A percentile compares a stretch with the other conserved stretches of the same genome.
Conservation (phyloP, 2,113 vertebrate species). For the Erythrocebus patas region DNA sequence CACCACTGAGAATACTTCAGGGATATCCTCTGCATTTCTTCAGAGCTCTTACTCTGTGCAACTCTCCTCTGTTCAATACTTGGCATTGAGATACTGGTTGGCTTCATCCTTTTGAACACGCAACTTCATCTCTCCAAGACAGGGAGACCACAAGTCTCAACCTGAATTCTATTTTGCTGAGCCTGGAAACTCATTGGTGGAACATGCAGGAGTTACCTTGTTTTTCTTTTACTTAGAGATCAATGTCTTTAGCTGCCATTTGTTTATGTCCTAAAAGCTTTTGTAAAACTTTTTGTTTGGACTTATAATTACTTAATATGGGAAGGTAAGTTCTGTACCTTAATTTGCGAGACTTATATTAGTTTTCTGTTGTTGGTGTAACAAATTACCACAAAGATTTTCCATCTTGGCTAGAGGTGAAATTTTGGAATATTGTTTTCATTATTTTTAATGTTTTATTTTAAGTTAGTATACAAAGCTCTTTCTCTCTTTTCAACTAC, state of each 20-base stretch:
- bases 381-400: background rate
- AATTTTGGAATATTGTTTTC: background rate
- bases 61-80: background rate
- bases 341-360: too few relatives aligned
- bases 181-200: background rate
- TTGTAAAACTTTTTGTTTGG: background rate
- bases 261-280: background rate
- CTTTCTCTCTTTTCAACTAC: background rate
- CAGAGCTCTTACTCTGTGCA: background rate
- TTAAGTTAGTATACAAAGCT: background rate
- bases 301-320: background rate
- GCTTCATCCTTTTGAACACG: background rate
- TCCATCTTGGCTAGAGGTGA: background rate
- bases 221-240: background rate
- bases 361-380: too few relatives aligned
- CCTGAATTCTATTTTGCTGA: background rate
- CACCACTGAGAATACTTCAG: background rate
- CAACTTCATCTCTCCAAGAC: background rate
- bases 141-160: accelerated
- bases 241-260: background rate
- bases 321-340: background rate
- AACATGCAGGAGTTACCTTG: background rate
- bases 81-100: background rate
- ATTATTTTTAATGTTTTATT: background rate
- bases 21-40: background rate